Percentiles rank a stretch among this genome's conserved stretches.
phyloP scores from a whole-genome alignment of 2,888 invertebrate genomes.

The Rugalucina vietnamica region DNA sequence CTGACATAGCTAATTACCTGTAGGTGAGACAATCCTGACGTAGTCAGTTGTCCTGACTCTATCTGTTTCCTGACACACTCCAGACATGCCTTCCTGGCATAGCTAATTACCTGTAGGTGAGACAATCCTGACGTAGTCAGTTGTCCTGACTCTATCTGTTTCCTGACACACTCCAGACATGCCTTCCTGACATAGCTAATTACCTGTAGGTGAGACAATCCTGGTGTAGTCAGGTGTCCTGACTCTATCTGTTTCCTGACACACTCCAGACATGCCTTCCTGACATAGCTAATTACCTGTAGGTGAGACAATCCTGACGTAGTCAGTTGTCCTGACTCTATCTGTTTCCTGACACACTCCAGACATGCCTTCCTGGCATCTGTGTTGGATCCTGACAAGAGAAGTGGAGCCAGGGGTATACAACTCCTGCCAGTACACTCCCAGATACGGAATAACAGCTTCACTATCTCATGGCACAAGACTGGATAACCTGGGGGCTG shows the following conservation, averaged over 20 bases:
- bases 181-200: constrained; percentile 41
- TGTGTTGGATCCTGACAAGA: constrained; percentile 22
- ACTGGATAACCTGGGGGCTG: constrained; percentile 49
- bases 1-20: constrained; percentile 30
- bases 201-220: not conserved
- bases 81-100: constrained; percentile 48
- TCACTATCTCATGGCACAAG: constrained; percentile 33
- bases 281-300: constrained; percentile 19
- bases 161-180: constrained; percentile 33
- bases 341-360: constrained; percentile 6
- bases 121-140: not conserved
- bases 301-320: not conserved
- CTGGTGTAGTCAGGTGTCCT: not conserved
- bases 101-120: not conserved
- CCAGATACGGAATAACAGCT: constrained; percentile 35
- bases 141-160: not conserved
- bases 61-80: constrained; percentile 5
- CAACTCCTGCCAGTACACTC: not conserved
- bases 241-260: not conserved
- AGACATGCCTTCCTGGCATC: constrained; percentile 51
- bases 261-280: constrained; percentile 45
- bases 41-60: not conserved
- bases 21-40: not conserved
- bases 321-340: not conserved
- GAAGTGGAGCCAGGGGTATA: constrained; percentile 8